Evolutionary conservation across 2,113 vertebrate genomes (phyloP).

Genomic region (chimpanzee (Pan troglodytes)): DNA sequence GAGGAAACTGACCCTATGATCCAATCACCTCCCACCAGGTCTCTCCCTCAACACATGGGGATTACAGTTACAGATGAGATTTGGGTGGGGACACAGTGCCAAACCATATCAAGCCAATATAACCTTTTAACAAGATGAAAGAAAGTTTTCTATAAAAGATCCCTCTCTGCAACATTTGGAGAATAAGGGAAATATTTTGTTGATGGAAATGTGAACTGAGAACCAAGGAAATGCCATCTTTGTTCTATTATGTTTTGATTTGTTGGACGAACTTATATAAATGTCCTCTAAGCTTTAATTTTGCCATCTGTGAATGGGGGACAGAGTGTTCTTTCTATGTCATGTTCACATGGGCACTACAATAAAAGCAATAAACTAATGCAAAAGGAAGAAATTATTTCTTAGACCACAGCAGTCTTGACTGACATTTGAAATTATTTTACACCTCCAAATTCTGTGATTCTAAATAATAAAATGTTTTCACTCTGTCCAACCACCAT

Average conservation of each 20-base stretch:
- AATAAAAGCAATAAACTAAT: background rate
- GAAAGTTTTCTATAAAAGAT: background rate
- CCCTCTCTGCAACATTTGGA: background rate
- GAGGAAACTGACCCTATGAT: too few relatives aligned
- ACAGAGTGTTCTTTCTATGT: background rate
- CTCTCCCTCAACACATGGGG: too few relatives aligned
- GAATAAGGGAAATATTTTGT: background rate
- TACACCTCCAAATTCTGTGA: background rate
- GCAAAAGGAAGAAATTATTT: background rate
- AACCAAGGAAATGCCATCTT: background rate
- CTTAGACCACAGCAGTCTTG: background rate
- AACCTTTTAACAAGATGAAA: background rate
- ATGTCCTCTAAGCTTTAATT: background rate
- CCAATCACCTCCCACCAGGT: too few relatives aligned
- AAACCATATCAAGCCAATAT: background rate
- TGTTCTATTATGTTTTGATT: background rate
- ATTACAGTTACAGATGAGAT: too few relatives aligned
- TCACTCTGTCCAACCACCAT: background rate
- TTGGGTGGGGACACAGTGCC: too few relatives aligned
- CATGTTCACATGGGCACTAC: background rate
- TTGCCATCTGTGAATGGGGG: background rate
- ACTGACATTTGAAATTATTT: background rate
- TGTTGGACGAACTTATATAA: background rate
- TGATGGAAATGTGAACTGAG: background rate
- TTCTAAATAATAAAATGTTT: constrained; percentile 38